Conservation (phyloP, 2,888 invertebrate genomes). For the Patella pellucida region DNA sequence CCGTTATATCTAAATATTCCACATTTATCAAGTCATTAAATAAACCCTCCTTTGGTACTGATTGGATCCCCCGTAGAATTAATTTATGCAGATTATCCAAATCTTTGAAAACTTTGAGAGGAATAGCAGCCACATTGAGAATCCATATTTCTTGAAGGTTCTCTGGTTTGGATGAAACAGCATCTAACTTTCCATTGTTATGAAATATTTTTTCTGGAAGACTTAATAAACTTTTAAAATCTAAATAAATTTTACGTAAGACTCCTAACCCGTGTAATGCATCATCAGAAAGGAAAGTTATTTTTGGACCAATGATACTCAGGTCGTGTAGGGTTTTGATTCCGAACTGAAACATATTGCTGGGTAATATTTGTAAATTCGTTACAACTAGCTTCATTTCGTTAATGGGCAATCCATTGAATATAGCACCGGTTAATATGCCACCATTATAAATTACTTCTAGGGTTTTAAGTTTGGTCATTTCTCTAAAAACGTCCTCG, state of each 20-base stretch:
- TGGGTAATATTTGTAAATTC: constrained; percentile 17
- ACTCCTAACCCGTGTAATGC: constrained; percentile 24
- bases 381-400: constrained; percentile 25
- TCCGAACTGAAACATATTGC: constrained; percentile 27
- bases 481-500: constrained; percentile 20
- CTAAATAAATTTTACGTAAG: constrained; percentile 24
- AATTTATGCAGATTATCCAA: constrained; percentile 25
- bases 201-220: constrained; percentile 29
- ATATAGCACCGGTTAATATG: constrained; percentile 22
- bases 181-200: constrained; percentile 9
- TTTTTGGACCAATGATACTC: constrained; percentile 21
- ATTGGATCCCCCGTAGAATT: constrained; percentile 22
- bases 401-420: constrained; percentile 21
- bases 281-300: constrained; percentile 22
- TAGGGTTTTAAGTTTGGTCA: constrained; percentile 24
- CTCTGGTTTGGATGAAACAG: neutral
- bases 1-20: constrained; percentile 29
- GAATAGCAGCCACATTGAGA: constrained; percentile 22
- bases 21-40: constrained; percentile 26
- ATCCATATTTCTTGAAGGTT: constrained; percentile 31
- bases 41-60: constrained; percentile 20
- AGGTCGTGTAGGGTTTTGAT: constrained; percentile 24
- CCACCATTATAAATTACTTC: constrained; percentile 23
- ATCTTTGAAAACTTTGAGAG: constrained; percentile 25
- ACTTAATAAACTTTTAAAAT: constrained; percentile 16